Percentiles rank a stretch among this genome's conserved stretches.
Conservation (phyloP, 2,888 invertebrate genomes). For the Cephus rjabovi region DNA sequence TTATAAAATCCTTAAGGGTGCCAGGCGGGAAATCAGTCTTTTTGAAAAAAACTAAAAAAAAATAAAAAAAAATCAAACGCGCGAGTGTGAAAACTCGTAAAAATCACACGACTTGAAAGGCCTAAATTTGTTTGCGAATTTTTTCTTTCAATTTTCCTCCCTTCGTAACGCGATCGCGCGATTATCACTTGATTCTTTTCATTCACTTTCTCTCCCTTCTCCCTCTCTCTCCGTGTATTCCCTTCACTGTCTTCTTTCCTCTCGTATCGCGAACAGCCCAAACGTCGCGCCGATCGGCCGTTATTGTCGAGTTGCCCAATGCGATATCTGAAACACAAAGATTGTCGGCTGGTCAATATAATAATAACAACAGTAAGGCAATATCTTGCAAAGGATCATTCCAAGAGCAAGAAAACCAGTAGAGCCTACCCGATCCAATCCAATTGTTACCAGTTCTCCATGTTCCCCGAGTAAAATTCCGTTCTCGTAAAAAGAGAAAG, state of each 20-base stretch:
- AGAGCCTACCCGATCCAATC: neutral
- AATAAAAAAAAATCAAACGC: neutral
- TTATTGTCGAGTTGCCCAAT: neutral
- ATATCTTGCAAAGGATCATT: neutral
- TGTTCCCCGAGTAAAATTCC: neutral
- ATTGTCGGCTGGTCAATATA: neutral
- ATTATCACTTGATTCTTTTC: neutral
- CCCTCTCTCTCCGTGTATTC: neutral
- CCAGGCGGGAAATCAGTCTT: neutral
- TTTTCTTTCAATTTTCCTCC: slow-evolving; percentile 11
- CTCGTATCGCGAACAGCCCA: neutral
- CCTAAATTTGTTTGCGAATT: slow-evolving; percentile 15
- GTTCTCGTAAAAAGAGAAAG: neutral
- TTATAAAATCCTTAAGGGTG: neutral
- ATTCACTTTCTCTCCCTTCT: too few species aligned
- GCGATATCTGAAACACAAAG: slow-evolving; percentile 17
- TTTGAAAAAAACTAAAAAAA: neutral
- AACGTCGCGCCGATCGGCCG: neutral
- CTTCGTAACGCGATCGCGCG: neutral
- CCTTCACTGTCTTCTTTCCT: neutral
- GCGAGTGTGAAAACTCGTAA: neutral
- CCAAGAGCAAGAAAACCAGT: neutral
- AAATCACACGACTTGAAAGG: slow-evolving; percentile 5
- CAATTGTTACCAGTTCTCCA: neutral
- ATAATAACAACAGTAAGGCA: neutral